These are phyloP conservation scores for Aphidius ervi DNA, from an alignment of 1,140 invertebrate species.

Conservation along the genomic window DNA sequence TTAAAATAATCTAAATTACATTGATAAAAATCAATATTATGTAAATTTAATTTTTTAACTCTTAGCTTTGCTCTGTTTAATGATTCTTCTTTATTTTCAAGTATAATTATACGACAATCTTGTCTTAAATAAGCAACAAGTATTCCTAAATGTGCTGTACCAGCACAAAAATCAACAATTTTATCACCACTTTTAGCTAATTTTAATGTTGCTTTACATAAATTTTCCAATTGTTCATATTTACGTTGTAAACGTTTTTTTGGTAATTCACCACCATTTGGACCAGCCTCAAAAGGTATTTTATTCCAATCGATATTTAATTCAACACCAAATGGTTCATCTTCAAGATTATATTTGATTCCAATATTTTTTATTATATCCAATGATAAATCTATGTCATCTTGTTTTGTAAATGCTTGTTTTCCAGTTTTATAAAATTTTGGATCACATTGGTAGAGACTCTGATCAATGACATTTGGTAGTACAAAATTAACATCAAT, in stretches of 20 bases:
- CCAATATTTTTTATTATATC: slow-evolving; percentile 44
- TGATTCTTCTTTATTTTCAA: slow-evolving; percentile 93
- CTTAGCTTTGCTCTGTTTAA: slow-evolving; percentile 69
- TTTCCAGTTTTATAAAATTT: slow-evolving; percentile 70
- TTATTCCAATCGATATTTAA: slow-evolving; percentile 58
- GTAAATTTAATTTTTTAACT: slow-evolving; percentile 64
- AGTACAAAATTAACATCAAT: slow-evolving; percentile 2
- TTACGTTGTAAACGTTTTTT: slow-evolving; percentile 70
- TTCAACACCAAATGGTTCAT: slow-evolving; percentile 48
- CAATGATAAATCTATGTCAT: slow-evolving; percentile 67
- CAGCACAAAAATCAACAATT: slow-evolving; percentile 94
- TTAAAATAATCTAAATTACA: slow-evolving; percentile 82
- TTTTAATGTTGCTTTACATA: slow-evolving; percentile 73
- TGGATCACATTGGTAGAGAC: slow-evolving; percentile 76
- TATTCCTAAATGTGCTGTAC: slow-evolving; percentile 88
- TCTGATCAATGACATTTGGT: slow-evolving; percentile 54
- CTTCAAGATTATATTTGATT: slow-evolving; percentile 41
- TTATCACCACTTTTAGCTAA: slow-evolving; percentile 56
- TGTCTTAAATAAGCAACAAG: slow-evolving; percentile 77
- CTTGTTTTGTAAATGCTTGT: slow-evolving; percentile 70
- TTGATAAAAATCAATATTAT: slow-evolving; percentile 79
- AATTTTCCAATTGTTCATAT: slow-evolving; percentile 83
- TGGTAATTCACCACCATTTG: slow-evolving; percentile 75
- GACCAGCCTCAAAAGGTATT: slow-evolving; percentile 70
- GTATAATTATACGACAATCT: slow-evolving; percentile 68